A percentile compares a stretch with the other conserved stretches of the same genome.
phyloP scores from a whole-genome alignment of 2,888 invertebrate genomes.

The Mayetiola destructor region DNA sequence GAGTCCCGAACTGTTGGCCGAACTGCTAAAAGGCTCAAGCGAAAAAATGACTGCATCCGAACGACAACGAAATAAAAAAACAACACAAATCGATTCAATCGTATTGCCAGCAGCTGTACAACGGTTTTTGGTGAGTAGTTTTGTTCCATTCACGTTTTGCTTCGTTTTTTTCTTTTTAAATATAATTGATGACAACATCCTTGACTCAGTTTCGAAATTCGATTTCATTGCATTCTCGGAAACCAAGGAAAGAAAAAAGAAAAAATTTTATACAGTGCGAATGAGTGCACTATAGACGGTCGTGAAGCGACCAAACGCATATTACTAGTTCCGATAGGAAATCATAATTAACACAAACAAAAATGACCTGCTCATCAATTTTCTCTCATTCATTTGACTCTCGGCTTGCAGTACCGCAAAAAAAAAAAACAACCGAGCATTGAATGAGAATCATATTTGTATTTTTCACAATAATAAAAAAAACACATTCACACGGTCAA shows the following conservation, averaged over 20 bases:
- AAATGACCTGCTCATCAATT: neutral
- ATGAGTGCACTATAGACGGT: neutral
- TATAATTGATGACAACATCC: neutral
- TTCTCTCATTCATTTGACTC: neutral
- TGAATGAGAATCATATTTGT: too few species aligned
- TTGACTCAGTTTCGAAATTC: constrained; percentile 6
- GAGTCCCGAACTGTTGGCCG: constrained; percentile 56
- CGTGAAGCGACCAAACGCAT: neutral
- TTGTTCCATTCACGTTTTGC: neutral
- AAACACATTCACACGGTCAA: too few species aligned
- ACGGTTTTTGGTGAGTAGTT: constrained; percentile 29
- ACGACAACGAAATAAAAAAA: constrained; percentile 8
- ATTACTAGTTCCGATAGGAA: neutral
- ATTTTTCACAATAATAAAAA: too few species aligned
- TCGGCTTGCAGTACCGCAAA: too few species aligned
- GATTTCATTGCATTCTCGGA: too few species aligned
- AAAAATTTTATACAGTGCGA: too few species aligned
- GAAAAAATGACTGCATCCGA: constrained; percentile 32
- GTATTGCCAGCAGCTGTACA: constrained; percentile 39
- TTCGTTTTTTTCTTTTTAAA: too few species aligned
- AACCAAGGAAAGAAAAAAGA: too few species aligned
- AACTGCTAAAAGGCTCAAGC: constrained; percentile 63
- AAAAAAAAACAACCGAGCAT: too few species aligned
- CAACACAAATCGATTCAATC: neutral
- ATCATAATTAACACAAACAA: constrained; percentile 5